phyloP scores from a whole-genome alignment of 2,113 vertebrate species.

The Ovis canadensis region DNA sequence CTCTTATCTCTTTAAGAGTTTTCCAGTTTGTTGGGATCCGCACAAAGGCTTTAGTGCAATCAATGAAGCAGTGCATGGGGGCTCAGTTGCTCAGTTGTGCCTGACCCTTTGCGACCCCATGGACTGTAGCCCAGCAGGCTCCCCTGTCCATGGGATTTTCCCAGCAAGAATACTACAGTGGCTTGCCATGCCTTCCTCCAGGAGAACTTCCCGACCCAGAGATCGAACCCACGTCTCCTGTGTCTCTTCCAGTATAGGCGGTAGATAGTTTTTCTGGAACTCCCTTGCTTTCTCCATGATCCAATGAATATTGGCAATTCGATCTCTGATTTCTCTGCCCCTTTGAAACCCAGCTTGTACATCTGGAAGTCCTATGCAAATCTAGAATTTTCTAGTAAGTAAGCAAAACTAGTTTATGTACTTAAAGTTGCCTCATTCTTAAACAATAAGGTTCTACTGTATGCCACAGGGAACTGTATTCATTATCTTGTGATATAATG shows the following conservation, averaged over 20 bases:
- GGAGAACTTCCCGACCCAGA: neutral
- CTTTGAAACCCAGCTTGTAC: neutral
- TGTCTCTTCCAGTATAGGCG: neutral
- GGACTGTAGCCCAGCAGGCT: neutral
- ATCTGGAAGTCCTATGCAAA: neutral
- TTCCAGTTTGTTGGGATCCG: neutral
- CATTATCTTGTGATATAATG: neutral
- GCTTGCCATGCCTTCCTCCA: neutral
- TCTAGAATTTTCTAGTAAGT: neutral
- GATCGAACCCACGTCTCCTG: neutral
- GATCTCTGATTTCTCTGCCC: neutral
- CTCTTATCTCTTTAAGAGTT: neutral
- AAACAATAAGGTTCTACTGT: neutral
- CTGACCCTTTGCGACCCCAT: neutral
- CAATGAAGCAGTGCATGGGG: neutral
- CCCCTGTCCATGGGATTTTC: neutral
- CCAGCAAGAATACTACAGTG: neutral
- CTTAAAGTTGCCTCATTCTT: neutral
- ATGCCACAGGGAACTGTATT: neutral
- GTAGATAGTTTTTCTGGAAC: neutral
- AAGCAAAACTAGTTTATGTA: neutral
- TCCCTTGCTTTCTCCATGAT: neutral
- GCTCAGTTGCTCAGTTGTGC: neutral
- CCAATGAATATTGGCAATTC: neutral
- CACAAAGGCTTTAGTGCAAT: neutral